Percentiles rank a stretch among this genome's conserved stretches.
Conservation (phyloP, 2,888 invertebrate genomes). For the Norana najaformis region DNA sequence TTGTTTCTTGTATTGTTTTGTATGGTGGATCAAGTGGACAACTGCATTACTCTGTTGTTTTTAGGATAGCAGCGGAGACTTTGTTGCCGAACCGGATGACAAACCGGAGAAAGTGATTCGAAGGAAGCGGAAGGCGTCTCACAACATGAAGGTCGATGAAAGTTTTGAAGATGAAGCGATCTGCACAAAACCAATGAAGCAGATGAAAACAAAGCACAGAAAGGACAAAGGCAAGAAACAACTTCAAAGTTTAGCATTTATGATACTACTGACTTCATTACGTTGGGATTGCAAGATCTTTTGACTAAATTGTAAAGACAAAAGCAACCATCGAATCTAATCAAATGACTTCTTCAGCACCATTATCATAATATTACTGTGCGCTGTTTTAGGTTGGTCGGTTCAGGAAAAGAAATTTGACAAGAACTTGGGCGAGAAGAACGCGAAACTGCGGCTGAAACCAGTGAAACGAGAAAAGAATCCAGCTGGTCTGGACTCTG, state of each 20-base stretch:
- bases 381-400: background rate
- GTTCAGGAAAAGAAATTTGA: background rate
- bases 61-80: constrained; percentile 7
- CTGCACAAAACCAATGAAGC: background rate
- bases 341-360: no score
- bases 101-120: background rate
- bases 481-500: background rate
- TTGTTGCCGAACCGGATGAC: background rate
- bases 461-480: background rate
- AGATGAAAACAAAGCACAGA: background rate
- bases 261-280: no score
- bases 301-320: no score
- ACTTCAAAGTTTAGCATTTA: no score
- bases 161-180: background rate
- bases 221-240: background rate
- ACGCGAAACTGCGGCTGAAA: constrained; percentile 9
- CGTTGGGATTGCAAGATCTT: no score
- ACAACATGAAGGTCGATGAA: constrained; percentile 22
- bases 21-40: background rate
- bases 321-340: no score
- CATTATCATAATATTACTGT: no score
- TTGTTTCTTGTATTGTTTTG: background rate
- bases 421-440: background rate
- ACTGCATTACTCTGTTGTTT: background rate
- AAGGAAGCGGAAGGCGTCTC: constrained; percentile 20